Evolutionary conservation across 2,797 vertebrate genomes (phyloP).

Genomic region (Enteromius treurensis): DNA sequence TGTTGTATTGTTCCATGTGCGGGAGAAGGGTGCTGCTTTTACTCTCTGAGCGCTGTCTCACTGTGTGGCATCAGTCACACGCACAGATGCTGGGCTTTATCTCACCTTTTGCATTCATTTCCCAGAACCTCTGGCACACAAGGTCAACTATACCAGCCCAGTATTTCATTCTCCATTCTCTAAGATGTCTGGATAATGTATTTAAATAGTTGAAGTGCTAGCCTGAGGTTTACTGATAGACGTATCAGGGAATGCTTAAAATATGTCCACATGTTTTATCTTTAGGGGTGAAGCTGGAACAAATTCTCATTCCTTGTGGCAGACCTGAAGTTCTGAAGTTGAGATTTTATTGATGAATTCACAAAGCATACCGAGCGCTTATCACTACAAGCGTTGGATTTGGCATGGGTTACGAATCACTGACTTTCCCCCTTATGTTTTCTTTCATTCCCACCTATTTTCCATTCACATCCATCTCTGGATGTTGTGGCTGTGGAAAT

Average conservation of each 20-base stretch:
- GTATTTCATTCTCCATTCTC: conserved; percentile 23
- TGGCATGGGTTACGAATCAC: conserved; percentile 64
- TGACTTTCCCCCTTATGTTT: conserved; percentile 53
- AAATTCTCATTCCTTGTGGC: conserved; percentile 30
- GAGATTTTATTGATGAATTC: conserved; percentile 61
- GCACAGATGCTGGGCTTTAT: conserved; percentile 33
- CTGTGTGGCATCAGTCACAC: conserved; percentile 33
- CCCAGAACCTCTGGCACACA: conserved; percentile 27
- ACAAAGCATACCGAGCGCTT: conserved; percentile 52
- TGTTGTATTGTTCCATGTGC: conserved; percentile 6
- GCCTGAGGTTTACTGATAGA: conserved; percentile 24
- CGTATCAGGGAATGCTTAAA: conserved; percentile 22
- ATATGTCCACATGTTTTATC: conserved; percentile 58
- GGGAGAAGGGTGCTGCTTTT: conserved; percentile 45
- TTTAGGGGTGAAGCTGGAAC: conserved; percentile 35
- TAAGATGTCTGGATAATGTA: conserved; percentile 22
- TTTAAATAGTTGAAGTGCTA: conserved; percentile 1
- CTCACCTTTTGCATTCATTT: conserved; percentile 32
- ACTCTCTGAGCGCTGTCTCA: conserved; percentile 11
- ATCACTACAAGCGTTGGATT: conserved; percentile 63
- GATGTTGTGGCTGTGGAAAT: conserved; percentile 20
- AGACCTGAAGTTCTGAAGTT: conserved; percentile 33
- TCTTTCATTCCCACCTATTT: conserved; percentile 55
- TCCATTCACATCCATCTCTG: conserved; percentile 17
- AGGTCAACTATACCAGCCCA: not conserved